Evolutionary conservation across 2,888 invertebrate species (phyloP), one percentile per base, ranked within the genome.

Genomic region (Megalurothrips usitatus): DNA sequence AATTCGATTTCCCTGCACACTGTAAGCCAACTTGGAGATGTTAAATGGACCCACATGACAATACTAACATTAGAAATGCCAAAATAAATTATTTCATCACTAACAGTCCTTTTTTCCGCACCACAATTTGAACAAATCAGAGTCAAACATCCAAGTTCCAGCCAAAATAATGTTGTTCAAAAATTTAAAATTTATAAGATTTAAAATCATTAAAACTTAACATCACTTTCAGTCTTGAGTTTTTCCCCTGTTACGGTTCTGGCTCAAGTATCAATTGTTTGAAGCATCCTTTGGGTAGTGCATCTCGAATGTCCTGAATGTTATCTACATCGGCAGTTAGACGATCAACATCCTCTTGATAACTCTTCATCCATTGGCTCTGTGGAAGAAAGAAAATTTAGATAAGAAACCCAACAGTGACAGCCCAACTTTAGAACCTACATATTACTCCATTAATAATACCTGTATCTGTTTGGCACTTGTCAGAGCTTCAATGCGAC

Each of bases 231-330:
- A 75, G 12, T 75, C 23, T 26, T 23, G 23, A n/a, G 11, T 10
- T 26, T 75, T 75, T 75, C 26, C 23, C 8, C 26, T 26, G 12
- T 81, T 34, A 81, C 48, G 78, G 81, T 6, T 81, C 81, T 81
- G 93, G 93, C 86, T 96, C 96, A 68, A 96, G 89, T 83, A 92
- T 91, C 81, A 93, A 90, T 84, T 92, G 90, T 86, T 94, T 94
- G 88, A 92, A 95, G 87, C 97, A 97, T 1, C 91, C 91, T 0
- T 90, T 89, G 0, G 97, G 98, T 82, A 98, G 89, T 81, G 95
- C 91, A 81, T 92, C 91, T 1, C 93, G 89, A 84, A 98, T 97
- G 80, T 92, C 91, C 85, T 93, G 92, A 80, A 97, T 92, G 86
- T 96, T 96, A 11, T 91, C 90, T 4, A 97, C 96, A 87, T 97